These are phyloP conservation scores for Brachypodius melanocephalos DNA, from an alignment of 2,113 vertebrate genomes.

Conservation along the genomic window DNA sequence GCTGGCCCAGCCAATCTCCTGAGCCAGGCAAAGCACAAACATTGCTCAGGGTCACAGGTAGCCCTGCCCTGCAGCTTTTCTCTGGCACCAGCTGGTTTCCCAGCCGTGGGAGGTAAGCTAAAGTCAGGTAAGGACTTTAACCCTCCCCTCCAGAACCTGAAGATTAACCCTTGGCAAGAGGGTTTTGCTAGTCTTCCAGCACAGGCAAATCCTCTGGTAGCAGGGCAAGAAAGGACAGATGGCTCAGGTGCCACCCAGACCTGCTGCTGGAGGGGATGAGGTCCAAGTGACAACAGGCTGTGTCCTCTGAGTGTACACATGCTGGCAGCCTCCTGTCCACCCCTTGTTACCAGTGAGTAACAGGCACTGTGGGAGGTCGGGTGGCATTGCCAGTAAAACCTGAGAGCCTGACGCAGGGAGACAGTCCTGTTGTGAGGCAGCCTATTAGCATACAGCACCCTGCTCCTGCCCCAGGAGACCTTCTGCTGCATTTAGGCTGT, in stretches of 20 bases:
- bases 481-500: not conserved
- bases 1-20: not conserved
- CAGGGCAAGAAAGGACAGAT: not conserved
- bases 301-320: accelerated
- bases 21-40: not conserved
- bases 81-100: not conserved
- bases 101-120: not conserved
- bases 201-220: not conserved
- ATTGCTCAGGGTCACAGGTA: not conserved
- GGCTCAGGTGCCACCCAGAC: not conserved
- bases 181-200: not conserved
- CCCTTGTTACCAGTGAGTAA: not conserved
- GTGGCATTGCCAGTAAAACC: not conserved
- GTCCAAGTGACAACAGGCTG: not conserved
- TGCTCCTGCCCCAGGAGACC: not conserved
- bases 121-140: not conserved
- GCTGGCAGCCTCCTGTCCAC: not conserved
- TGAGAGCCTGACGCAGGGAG: not conserved
- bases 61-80: not conserved
- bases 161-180: not conserved
- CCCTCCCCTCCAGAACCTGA: not conserved
- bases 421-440: not conserved
- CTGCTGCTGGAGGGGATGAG: not conserved
- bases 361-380: not conserved
- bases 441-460: not conserved